phyloP scores from a whole-genome alignment of 2,888 invertebrate species.

The Melieria picta region DNA sequence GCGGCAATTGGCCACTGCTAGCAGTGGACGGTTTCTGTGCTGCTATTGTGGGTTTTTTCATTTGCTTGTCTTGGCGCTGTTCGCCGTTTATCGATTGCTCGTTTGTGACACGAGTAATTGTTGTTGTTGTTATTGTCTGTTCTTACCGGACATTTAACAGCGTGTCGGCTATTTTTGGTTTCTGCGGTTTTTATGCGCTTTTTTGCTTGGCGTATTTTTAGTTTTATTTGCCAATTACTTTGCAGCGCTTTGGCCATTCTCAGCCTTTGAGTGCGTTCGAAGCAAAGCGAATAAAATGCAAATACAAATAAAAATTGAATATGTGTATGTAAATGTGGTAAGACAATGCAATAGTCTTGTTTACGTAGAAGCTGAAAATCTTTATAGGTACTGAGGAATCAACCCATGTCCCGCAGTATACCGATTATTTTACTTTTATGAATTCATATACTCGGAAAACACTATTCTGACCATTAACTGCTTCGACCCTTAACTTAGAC shows the following conservation, averaged over 20 bases:
- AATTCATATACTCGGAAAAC: no score
- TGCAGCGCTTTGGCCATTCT: background rate
- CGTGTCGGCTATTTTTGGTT: constrained; percentile 1
- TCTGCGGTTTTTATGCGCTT: background rate
- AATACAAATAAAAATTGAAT: background rate
- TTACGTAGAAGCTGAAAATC: no score
- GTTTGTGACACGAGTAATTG: background rate
- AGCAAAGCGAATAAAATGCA: background rate
- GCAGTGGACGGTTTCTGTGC: background rate
- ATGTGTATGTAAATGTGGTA: background rate
- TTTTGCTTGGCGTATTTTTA: background rate
- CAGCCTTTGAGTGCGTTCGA: background rate
- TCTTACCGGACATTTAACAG: background rate
- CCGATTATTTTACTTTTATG: no score
- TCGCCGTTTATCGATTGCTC: background rate
- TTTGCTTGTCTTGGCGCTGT: background rate
- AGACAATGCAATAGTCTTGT: no score
- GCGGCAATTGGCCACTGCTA: background rate
- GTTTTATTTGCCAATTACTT: constrained; percentile 18
- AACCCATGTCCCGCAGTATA: no score
- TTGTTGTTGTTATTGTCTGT: background rate
- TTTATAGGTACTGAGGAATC: no score
- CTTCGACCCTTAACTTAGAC: no score
- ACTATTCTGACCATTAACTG: no score
- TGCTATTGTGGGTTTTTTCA: constrained; percentile 6